A percentile compares a stretch with the other conserved stretches of the same genome.
phyloP scores from a whole-genome alignment of 2,888 invertebrate genomes.

The Heliconius hortense region DNA sequence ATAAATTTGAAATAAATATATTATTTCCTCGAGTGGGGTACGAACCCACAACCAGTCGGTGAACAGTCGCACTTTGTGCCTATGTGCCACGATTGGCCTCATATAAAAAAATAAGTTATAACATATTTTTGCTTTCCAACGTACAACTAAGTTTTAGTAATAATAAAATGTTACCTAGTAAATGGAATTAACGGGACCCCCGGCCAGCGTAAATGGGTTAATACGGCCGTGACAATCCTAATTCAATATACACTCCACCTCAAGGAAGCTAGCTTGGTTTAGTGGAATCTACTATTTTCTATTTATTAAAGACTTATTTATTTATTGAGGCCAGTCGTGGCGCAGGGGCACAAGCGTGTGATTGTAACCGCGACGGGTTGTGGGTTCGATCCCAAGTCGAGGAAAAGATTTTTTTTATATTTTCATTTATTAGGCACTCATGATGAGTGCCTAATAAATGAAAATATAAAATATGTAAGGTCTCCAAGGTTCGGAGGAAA shows the following conservation, averaged over 20 bases:
- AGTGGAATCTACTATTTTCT: not conserved
- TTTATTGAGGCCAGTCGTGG: not conserved
- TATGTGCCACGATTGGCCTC: too few species aligned
- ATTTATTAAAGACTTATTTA: not conserved
- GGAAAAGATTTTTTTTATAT: not conserved
- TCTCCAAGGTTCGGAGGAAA: too few species aligned
- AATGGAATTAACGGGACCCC: conserved; percentile 20
- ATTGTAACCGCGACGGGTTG: not conserved
- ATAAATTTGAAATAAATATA: too few species aligned
- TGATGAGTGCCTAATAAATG: too few species aligned
- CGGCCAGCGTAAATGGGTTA: conserved; percentile 17
- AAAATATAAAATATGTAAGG: too few species aligned
- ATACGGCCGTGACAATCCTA: conserved; percentile 20
- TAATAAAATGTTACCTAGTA: conserved; percentile 14
- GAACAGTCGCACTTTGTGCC: too few species aligned
- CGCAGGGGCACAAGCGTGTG: not conserved
- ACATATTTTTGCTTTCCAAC: not conserved
- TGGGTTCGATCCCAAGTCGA: not conserved
- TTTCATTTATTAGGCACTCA: too few species aligned
- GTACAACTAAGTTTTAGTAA: not conserved
- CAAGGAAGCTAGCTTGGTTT: not conserved
- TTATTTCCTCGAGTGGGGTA: too few species aligned
- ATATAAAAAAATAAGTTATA: too few species aligned
- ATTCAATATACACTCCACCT: conserved; percentile 3
- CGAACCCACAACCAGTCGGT: too few species aligned